Evolutionary conservation across 2,113 vertebrate genomes (phyloP).

Genomic region (Chionis minor): DNA sequence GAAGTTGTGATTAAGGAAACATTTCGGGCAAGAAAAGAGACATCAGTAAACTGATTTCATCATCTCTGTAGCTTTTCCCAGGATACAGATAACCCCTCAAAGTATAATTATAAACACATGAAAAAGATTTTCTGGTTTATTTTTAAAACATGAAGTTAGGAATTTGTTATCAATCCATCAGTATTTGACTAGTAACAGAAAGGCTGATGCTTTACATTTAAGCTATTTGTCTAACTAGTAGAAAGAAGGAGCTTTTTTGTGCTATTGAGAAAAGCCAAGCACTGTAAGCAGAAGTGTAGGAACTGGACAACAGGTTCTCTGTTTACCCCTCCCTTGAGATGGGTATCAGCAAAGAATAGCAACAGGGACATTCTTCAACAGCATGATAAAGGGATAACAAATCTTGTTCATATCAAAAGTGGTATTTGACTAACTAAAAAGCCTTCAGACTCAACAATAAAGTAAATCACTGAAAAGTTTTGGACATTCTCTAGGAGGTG

Average conservation of each 20-base stretch:
- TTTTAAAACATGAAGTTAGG: background rate
- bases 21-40: background rate
- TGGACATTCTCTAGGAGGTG: background rate
- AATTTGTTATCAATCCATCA: background rate
- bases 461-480: background rate
- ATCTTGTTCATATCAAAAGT: background rate
- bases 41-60: background rate
- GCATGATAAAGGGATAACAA: background rate
- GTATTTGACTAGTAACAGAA: background rate
- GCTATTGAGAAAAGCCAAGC: background rate
- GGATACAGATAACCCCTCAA: background rate
- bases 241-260: background rate
- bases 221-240: background rate
- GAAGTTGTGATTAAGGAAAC: background rate
- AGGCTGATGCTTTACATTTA: background rate
- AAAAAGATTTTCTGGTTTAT: background rate
- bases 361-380: background rate
- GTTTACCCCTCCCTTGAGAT: background rate
- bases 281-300: background rate
- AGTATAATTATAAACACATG: background rate
- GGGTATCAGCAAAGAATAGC: background rate
- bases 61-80: background rate
- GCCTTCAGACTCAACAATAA: background rate
- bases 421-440: background rate
- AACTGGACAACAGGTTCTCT: background rate